Conservation (phyloP, 2,797 vertebrate genomes). For the Triplophysa yarkandensis region DNA sequence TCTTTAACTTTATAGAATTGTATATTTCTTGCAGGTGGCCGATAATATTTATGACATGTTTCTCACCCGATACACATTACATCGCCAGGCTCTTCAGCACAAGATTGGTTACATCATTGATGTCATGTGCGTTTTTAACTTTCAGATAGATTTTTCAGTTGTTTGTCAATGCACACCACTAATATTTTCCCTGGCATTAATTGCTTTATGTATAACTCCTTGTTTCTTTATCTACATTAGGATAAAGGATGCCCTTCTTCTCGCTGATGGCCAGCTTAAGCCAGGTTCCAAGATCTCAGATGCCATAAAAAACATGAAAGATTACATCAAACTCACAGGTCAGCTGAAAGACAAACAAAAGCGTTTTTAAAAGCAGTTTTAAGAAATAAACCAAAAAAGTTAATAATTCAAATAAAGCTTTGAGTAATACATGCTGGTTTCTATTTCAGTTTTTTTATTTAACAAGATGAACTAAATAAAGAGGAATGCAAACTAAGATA, state of each 20-base stretch:
- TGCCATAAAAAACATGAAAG: fast-evolving
- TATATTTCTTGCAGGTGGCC: neutral
- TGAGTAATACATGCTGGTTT: neutral
- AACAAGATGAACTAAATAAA: neutral
- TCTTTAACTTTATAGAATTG: neutral
- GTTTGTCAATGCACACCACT: too few relatives aligned
- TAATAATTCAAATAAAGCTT: neutral
- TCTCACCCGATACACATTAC: conserved; percentile 22
- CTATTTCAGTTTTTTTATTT: neutral
- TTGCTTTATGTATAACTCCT: neutral
- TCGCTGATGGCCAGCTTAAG: neutral
- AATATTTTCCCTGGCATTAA: neutral
- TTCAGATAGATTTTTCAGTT: neutral
- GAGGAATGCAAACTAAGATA: neutral
- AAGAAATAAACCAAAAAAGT: too few relatives aligned
- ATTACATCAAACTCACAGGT: conserved; percentile 33
- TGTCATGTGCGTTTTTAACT: neutral
- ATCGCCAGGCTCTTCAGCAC: conserved; percentile 10
- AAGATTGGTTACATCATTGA: conserved; percentile 21
- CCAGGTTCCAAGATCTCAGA: neutral
- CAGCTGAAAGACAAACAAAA: neutral
- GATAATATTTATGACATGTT: conserved; percentile 5
- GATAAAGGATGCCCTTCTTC: conserved; percentile 3
- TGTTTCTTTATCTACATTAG: neutral
- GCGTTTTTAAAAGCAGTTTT: too few relatives aligned